These are phyloP conservation scores for Ceratoteleas bidentatus DNA, from an alignment of 1,140 invertebrate species.

Conservation along the genomic window DNA sequence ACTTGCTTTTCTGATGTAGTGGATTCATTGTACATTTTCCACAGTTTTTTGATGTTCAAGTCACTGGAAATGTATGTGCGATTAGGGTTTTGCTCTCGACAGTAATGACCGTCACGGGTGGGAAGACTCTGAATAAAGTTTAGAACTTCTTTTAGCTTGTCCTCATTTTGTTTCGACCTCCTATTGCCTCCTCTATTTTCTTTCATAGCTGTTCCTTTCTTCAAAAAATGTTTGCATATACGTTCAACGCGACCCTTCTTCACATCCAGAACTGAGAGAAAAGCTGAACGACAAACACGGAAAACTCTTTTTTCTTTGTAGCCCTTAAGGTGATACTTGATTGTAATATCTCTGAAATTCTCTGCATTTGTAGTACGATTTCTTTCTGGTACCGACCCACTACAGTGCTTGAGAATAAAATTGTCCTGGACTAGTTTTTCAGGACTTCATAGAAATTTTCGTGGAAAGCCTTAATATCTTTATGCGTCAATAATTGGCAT, in stretches of 20 bases:
- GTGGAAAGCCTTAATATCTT: not conserved
- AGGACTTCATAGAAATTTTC: not conserved
- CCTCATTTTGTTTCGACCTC: not conserved
- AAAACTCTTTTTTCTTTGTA: not conserved
- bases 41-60: constrained; percentile 11
- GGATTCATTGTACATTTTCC: constrained; percentile 3
- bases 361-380: not conserved
- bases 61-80: constrained; percentile 10
- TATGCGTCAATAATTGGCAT: not conserved
- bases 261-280: not conserved
- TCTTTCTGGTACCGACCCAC: not conserved
- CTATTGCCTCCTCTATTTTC: constrained; percentile 15
- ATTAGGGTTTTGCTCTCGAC: constrained; percentile 5
- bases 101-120: constrained; percentile 10
- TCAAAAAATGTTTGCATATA: not conserved
- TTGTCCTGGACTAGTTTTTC: not conserved
- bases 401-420: not conserved
- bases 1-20: not conserved
- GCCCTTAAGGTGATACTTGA: not conserved
- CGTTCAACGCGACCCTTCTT: not conserved
- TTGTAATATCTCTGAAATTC: not conserved
- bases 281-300: not conserved
- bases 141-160: constrained; percentile 4
- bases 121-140: constrained; percentile 7
- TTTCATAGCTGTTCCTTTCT: not conserved